These are phyloP conservation scores for Condylura cristata DNA, from an alignment of 2,113 vertebrate species.

Conservation along the genomic window DNA sequence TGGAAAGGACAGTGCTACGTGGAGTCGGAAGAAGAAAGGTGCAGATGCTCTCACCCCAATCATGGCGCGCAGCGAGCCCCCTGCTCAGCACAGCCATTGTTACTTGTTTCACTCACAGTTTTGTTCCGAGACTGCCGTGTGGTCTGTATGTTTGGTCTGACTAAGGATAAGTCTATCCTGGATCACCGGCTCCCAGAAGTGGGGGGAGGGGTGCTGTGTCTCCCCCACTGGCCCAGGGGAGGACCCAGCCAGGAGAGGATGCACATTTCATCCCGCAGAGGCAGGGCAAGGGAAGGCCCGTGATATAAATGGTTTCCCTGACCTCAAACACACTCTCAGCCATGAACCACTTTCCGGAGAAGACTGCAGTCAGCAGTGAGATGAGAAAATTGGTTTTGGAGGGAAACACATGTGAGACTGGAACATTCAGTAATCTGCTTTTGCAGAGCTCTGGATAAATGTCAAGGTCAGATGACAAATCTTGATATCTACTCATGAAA, in stretches of 20 bases:
- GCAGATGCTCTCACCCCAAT: too few relatives aligned
- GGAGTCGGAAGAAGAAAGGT: too few relatives aligned
- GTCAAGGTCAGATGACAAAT: not conserved
- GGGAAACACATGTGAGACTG: not conserved
- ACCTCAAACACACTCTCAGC: not conserved
- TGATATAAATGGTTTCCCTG: not conserved
- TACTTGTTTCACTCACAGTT: not conserved
- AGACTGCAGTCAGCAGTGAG: not conserved
- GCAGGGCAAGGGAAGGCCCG: not conserved
- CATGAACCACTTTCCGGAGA: conserved; percentile 37
- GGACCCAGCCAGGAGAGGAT: not conserved
- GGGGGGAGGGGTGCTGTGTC: not conserved
- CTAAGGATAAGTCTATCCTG: not conserved
- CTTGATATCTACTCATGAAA: not conserved
- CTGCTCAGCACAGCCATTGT: not conserved
- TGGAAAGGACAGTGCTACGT: too few relatives aligned
- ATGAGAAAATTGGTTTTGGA: not conserved
- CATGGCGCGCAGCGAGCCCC: too few relatives aligned
- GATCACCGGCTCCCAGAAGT: not conserved
- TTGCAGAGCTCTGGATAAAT: not conserved
- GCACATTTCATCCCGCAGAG: not conserved
- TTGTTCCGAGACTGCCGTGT: not conserved
- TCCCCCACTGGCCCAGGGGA: not conserved
- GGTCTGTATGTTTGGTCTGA: not conserved
- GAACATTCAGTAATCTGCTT: not conserved